Conservation (phyloP, 1,140 invertebrate genomes). For the Euura lappo region DNA sequence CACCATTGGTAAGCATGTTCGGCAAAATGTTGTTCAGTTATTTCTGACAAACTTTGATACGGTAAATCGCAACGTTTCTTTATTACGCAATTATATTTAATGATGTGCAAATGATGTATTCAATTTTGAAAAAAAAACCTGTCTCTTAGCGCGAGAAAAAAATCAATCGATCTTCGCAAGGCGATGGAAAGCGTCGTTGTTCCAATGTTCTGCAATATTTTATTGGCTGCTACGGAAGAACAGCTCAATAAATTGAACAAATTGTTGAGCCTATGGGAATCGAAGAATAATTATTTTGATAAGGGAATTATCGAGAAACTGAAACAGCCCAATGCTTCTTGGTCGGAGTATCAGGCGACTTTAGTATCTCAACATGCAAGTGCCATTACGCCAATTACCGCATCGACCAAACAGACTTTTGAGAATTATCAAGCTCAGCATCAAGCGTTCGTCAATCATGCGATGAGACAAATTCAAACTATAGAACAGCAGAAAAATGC, state of each 20-base stretch:
- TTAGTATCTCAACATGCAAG: constrained; percentile 79
- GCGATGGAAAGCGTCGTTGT: constrained; percentile 92
- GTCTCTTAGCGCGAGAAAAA: constrained; percentile 86
- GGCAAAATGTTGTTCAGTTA: not conserved
- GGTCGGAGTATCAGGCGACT: constrained; percentile 84
- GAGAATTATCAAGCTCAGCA: constrained; percentile 91
- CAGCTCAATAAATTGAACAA: constrained; percentile 91
- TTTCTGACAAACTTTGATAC: not conserved
- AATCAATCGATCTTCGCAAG: constrained; percentile 89
- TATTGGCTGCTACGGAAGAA: constrained; percentile 81
- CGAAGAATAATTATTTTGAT: constrained; percentile 93
- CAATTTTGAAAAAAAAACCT: constrained; percentile 25
- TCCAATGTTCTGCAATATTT: constrained; percentile 95
- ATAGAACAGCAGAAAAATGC: constrained; percentile 81
- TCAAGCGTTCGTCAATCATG: constrained; percentile 92
- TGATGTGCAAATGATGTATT: not conserved
- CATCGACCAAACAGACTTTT: constrained; percentile 77
- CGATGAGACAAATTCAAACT: constrained; percentile 85
- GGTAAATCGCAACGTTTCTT: not conserved
- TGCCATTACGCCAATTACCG: constrained; percentile 77
- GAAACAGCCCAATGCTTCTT: constrained; percentile 77
- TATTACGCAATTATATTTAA: constrained; percentile 24
- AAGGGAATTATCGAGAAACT: constrained; percentile 83
- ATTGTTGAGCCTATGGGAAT: constrained; percentile 92
- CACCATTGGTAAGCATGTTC: constrained; percentile 90